A percentile compares a stretch with the other conserved stretches of the same genome.
Evolutionary conservation across 2,113 vertebrate genomes (phyloP).

Genomic region (Festucalex cinctus): DNA sequence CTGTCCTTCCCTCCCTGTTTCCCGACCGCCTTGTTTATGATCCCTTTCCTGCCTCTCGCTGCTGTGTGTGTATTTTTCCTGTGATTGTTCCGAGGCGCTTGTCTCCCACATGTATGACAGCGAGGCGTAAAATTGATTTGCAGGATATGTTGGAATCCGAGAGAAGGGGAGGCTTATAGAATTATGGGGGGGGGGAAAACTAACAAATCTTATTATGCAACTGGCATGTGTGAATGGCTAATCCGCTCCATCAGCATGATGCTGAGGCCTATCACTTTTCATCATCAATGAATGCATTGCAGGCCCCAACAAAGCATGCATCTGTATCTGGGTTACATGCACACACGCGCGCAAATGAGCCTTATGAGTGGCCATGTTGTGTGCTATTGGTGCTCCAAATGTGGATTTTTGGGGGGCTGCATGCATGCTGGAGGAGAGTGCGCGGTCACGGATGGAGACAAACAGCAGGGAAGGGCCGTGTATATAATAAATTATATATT

Average conservation of each 20-base stretch:
- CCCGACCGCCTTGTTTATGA: constrained; percentile 49
- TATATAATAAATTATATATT: background rate
- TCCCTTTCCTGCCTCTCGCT: constrained; percentile 12
- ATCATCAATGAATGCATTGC: constrained; percentile 6
- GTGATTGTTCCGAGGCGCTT: constrained; percentile 34
- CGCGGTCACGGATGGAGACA: constrained; percentile 40
- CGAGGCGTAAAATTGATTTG: constrained; percentile 51
- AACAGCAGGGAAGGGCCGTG: constrained; percentile 17
- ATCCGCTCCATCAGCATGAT: constrained; percentile 33
- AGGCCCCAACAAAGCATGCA: constrained; percentile 7
- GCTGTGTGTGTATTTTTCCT: constrained; percentile 30
- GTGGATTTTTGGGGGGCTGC: constrained; percentile 21
- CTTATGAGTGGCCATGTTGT: background rate
- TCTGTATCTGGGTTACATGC: constrained; percentile 22
- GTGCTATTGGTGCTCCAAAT: constrained; percentile 10
- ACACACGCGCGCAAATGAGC: background rate
- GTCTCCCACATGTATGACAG: constrained; percentile 43
- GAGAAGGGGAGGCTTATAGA: too few species aligned
- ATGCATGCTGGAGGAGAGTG: constrained; percentile 48
- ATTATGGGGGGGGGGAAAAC: constrained; percentile 4
- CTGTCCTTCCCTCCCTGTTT: constrained; percentile 27
- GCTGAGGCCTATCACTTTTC: constrained; percentile 30
- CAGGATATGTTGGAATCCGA: background rate
- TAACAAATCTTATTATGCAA: constrained; percentile 53
- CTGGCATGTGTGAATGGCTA: constrained; percentile 37